Base-by-base conservation (phyloP, 2,888 invertebrate species). In the Netelia inedita region DNA sequence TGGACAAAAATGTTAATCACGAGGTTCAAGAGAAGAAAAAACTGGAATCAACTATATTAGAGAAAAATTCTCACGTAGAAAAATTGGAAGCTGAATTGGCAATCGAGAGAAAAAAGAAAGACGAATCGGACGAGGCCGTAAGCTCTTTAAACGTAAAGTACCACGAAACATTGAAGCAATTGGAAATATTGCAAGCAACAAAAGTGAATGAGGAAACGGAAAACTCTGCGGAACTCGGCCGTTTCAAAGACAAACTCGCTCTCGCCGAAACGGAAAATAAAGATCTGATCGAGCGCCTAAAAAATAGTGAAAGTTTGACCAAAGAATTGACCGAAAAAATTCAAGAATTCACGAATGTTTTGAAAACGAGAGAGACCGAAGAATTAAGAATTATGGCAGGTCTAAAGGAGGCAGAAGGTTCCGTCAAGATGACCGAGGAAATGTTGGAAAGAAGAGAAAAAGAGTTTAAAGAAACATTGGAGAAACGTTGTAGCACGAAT, bases 401-500 rank as follows among this genome's bases (percentile, higher is more conserved):
- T 35, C 71, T 85, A 1, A 79, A 66, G 66, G 89, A 89, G 53
- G 88, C 89, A n/a, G 86, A 89, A 41, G 86, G 86, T 21, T 78
- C 89, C 21, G 82, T 88, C 9, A 76, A 88, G 72, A 86, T 90
- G 55, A 57, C 90, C 0, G 83, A 88, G 35, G 83, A 85, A 41
- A 11, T 14, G 43, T 21, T 73, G 46, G 76, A 83, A n/a, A 16
- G 57, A 43, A 63, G 46, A 10, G 71, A 63, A 23, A 86, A 75
- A 46, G 73, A 78, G 53, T 79, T 81, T 0, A 66, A 81, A n/a
- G 63, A 80, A 72, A 76, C 82, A 41, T 83, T 86, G 57, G 55
- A 83, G 41, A 53, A 83, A 71, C 74, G 63, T 11, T 23, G 94
- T 23, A 95, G 95, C 90, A 94, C 94, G 90, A 94, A 95, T 72